These are phyloP conservation scores for Seladonia tumulorum DNA, from an alignment of 2,888 invertebrate species.

Conservation along the genomic window DNA sequence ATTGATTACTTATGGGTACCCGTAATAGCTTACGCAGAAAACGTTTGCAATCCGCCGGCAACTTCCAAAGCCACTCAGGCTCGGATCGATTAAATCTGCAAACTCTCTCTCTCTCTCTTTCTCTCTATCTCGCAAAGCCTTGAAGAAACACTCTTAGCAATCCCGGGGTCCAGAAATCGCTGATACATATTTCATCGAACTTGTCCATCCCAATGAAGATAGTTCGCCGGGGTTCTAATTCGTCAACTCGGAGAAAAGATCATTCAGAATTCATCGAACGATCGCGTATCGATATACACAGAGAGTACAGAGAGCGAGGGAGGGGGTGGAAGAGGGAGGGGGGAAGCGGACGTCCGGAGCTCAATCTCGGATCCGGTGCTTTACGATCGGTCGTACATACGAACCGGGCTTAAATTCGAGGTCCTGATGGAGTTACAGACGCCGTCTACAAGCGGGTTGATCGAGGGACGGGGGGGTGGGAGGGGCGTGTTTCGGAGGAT, in stretches of 20 bases:
- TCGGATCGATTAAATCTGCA: background rate
- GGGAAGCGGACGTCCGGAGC: conserved; percentile 21
- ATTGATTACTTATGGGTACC: no score
- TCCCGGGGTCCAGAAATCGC: background rate
- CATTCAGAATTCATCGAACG: conserved; percentile 37
- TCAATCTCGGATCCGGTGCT: conserved; percentile 45
- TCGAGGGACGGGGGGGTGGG: background rate
- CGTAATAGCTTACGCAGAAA: no score
- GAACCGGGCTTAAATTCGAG: conserved; percentile 65
- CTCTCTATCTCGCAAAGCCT: background rate
- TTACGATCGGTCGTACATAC: conserved; percentile 67
- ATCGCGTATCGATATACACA: conserved; percentile 3
- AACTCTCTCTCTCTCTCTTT: background rate
- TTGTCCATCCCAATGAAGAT: background rate
- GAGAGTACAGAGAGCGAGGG: background rate
- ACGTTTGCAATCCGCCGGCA: no score
- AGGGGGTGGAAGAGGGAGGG: background rate
- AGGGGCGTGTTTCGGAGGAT: conserved; percentile 8
- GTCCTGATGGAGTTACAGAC: conserved; percentile 65
- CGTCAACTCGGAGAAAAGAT: background rate
- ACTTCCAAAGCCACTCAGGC: background rate
- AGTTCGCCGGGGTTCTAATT: background rate
- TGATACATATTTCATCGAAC: conserved; percentile 16
- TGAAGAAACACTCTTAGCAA: background rate
- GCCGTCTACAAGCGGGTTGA: conserved; percentile 3